Base-by-base conservation (phyloP, 2,113 vertebrate species). In the Microcebus murinus region DNA sequence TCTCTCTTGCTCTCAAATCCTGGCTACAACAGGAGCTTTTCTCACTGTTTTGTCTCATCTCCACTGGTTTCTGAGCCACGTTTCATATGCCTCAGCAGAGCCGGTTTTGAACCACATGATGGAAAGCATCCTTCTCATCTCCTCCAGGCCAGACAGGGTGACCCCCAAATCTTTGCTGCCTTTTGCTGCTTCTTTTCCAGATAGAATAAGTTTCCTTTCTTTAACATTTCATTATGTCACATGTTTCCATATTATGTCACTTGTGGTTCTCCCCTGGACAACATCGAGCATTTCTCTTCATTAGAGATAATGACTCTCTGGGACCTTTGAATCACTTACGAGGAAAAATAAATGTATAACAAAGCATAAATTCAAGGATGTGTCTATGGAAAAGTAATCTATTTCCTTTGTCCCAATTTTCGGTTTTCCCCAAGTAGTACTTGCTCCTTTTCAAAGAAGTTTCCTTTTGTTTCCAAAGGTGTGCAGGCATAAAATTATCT, bases 361-460 rank as follows among this genome's bases (percentile, higher is more conserved):
- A 95, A 86, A 88, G 31, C 61, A 52, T 85, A 65, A 81, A 89
- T 74, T 67, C 52, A 93, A 67, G 23, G 15, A 42, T 82, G 21
- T 63, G 7, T 68, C 9, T 48, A 31, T 68, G n/a, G 77, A 39
- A 90, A 91, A n/a, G 2, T 17, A 48, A 74, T 93, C 77, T 42
- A 81, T 90, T 71, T 80, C 63, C 5, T 89, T 92, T 73, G 2
- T 18, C 52, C 45, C 34, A 52, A 45, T 81, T 68, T 52, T 86
- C 39, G 36, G 8, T 92, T 84, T 81, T 3, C 50, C 36, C 39
- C 39, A 86, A 63, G 45, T 80, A 59, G n/a, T 82, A 48, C 36
- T 76, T 94, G 25, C n/a, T 27, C 74, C 27, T 98, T 61, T 82
- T 82, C 3, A 92, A 90, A n/a, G 42, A 71, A 39, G 21, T 71